phyloP scores from a whole-genome alignment of 2,113 vertebrate genomes.

The Opisthocomus hoazin region DNA sequence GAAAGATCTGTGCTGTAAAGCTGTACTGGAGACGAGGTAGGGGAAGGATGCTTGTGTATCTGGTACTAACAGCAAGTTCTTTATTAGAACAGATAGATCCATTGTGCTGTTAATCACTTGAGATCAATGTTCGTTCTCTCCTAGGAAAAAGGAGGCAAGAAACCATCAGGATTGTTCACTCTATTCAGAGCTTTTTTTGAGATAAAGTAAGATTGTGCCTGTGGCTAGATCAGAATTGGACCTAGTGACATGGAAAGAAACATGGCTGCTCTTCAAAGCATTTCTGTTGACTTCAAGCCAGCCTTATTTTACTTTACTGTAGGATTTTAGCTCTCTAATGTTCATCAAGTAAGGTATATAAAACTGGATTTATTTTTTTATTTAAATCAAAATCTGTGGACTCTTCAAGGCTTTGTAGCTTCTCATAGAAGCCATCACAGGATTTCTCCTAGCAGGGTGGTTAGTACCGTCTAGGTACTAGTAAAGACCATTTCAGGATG shows the following conservation, averaged over 20 bases:
- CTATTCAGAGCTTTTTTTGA: slow-evolving; percentile 15
- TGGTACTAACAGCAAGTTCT: neutral
- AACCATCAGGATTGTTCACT: slow-evolving; percentile 13
- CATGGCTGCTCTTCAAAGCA: neutral
- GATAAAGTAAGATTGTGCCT: slow-evolving; percentile 35
- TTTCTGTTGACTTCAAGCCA: slow-evolving; percentile 23
- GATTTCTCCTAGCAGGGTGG: neutral
- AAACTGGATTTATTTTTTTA: neutral
- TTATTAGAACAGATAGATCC: neutral
- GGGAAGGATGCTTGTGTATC: neutral
- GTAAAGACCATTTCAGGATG: neutral
- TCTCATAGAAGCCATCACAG: neutral
- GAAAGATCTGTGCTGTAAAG: neutral
- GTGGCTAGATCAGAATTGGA: slow-evolving; percentile 32
- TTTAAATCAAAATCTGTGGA: neutral
- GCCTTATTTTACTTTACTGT: neutral
- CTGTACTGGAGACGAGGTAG: neutral
- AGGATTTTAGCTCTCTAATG: neutral
- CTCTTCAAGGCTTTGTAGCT: neutral
- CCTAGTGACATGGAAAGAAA: slow-evolving; percentile 14
- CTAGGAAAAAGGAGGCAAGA: slow-evolving; percentile 1
- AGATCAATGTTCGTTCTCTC: slow-evolving; percentile 11
- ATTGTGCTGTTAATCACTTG: slow-evolving; percentile 16
- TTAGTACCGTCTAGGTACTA: neutral
- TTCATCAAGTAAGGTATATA: neutral